Evolutionary conservation across 2,113 vertebrate species (phyloP).

Genomic region (Microtus montanus): DNA sequence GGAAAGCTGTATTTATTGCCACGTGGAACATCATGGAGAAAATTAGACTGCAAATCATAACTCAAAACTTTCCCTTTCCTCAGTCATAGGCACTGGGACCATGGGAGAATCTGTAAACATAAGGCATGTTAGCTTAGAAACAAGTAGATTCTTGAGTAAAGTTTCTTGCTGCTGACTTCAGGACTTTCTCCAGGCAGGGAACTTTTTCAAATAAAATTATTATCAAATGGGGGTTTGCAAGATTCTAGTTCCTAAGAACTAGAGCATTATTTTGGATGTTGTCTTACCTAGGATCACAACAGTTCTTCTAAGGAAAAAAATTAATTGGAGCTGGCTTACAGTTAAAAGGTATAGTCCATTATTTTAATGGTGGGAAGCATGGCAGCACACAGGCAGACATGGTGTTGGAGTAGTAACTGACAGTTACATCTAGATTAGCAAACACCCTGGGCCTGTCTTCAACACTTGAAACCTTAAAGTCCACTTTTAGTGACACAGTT

Average conservation of each 20-base stretch:
- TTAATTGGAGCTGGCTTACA: background rate
- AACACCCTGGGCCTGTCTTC: background rate
- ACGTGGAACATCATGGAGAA: background rate
- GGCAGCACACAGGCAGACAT: background rate
- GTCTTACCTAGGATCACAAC: background rate
- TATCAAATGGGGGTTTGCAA: background rate
- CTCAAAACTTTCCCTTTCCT: background rate
- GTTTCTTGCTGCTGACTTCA: background rate
- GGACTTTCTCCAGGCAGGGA: background rate
- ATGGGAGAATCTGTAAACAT: background rate
- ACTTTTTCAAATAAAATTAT: slow-evolving; percentile 30
- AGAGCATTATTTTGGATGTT: slow-evolving; percentile 31
- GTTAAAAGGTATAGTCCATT: background rate
- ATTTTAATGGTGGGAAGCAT: background rate
- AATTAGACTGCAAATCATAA: background rate
- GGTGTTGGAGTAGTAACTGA: background rate
- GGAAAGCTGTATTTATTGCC: slow-evolving; percentile 24
- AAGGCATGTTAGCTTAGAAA: slow-evolving; percentile 15
- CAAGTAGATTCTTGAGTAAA: slow-evolving; percentile 14
- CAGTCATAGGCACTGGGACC: background rate
- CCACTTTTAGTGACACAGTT: background rate
- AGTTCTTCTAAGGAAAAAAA: background rate
- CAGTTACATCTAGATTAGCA: background rate
- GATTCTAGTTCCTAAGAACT: slow-evolving; percentile 2
- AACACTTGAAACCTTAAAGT: background rate